These are phyloP conservation scores for Ptyas mucosa DNA, from an alignment of 2,113 vertebrate genomes.

Conservation along the genomic window DNA sequence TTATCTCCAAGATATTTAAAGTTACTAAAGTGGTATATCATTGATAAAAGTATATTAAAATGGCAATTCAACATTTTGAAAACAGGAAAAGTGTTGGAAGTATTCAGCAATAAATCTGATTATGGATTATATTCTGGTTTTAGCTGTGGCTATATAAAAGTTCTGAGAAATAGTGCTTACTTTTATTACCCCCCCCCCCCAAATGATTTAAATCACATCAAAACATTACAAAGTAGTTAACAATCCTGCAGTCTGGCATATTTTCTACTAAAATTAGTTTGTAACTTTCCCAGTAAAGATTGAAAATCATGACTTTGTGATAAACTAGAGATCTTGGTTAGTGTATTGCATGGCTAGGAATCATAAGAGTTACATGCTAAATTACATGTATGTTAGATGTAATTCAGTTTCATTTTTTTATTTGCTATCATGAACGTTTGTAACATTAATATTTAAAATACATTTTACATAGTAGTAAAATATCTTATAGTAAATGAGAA, in stretches of 20 bases:
- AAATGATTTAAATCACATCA: background rate
- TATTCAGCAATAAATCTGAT: background rate
- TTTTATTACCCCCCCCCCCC: background rate
- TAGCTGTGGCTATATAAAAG: background rate
- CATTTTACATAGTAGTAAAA: background rate
- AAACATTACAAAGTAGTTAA: background rate
- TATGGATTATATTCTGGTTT: slow-evolving; percentile 10
- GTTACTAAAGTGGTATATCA: background rate
- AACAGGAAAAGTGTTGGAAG: background rate
- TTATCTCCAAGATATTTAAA: background rate
- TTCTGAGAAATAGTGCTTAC: background rate
- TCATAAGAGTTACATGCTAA: background rate
- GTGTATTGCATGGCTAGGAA: background rate
- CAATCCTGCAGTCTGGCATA: background rate
- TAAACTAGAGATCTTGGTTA: background rate
- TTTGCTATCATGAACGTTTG: background rate
- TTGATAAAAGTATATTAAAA: slow-evolving; percentile 13
- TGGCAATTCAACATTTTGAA: background rate
- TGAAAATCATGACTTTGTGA: background rate
- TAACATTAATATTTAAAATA: background rate
- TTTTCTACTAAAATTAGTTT: background rate
- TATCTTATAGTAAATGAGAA: background rate
- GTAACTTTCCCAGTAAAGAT: background rate
- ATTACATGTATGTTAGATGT: background rate
- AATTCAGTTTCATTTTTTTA: background rate